phyloP scores from a whole-genome alignment of 2,113 vertebrate genomes.

The Numida meleagris region DNA sequence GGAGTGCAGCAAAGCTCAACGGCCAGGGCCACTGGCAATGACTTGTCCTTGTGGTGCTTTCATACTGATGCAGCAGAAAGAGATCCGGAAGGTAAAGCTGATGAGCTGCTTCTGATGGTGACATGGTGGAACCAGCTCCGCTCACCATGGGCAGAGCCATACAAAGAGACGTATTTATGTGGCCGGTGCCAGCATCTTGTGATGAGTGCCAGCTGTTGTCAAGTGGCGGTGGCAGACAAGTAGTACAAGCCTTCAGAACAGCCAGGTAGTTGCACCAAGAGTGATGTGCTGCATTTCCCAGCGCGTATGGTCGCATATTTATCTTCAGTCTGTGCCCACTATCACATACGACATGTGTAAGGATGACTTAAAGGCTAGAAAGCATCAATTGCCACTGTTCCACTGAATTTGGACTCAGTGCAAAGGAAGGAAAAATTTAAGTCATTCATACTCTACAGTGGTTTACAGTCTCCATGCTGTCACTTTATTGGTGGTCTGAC shows the following conservation, averaged over 20 bases:
- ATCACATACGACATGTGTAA: not conserved
- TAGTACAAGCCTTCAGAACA: not conserved
- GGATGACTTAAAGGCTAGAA: not conserved
- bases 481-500: not conserved
- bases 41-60: not conserved
- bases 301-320: not conserved
- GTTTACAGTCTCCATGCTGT: not conserved
- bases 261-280: not conserved
- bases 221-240: not conserved
- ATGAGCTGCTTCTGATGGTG: rapidly evolving
- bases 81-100: not conserved
- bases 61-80: not conserved
- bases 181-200: not conserved
- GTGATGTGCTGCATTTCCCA: not conserved
- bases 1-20: rapidly evolving
- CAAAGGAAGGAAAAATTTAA: not conserved
- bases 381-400: not conserved
- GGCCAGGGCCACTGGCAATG: not conserved
- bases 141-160: not conserved
- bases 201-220: not conserved
- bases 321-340: not conserved
- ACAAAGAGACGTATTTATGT: not conserved
- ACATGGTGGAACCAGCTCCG: rapidly evolving
- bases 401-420: not conserved
- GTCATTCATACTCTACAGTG: not conserved